phyloP scores from a whole-genome alignment of 1,140 invertebrate genomes.

The Drosophila bipectinata region DNA sequence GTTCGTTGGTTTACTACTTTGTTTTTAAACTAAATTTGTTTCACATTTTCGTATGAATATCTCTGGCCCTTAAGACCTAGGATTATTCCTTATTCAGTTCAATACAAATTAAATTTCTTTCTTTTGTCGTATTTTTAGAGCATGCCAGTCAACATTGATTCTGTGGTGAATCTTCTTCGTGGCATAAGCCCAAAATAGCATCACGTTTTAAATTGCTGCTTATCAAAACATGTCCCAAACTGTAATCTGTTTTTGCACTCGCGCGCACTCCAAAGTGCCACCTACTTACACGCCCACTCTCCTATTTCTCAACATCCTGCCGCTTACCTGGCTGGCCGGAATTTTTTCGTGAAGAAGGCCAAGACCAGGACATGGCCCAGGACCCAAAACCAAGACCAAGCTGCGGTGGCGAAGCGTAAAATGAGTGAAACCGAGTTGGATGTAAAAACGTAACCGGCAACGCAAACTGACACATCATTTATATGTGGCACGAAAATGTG shows the following conservation, averaged over 20 bases:
- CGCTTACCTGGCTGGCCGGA: slow-evolving; percentile 30
- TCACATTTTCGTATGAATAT: neutral
- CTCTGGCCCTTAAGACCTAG: neutral
- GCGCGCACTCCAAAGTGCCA: slow-evolving; percentile 45
- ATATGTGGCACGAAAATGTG: slow-evolving; percentile 28
- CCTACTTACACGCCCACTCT: neutral
- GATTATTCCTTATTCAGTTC: neutral
- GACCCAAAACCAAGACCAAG: slow-evolving; percentile 40
- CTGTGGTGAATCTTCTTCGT: slow-evolving; percentile 25
- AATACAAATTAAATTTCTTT: neutral
- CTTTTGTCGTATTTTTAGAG: slow-evolving; percentile 5
- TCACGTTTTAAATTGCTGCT: slow-evolving; percentile 83
- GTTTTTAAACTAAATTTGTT: slow-evolving; percentile 3
- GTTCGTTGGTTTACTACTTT: slow-evolving; percentile 34
- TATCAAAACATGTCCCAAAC: slow-evolving; percentile 81
- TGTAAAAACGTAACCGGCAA: slow-evolving; percentile 74
- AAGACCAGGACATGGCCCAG: slow-evolving; percentile 2
- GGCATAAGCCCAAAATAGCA: slow-evolving; percentile 76
- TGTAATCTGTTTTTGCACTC: slow-evolving; percentile 79
- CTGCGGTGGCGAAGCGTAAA: slow-evolving; percentile 70
- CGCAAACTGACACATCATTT: slow-evolving; percentile 81
- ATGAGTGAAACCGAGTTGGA: slow-evolving; percentile 76
- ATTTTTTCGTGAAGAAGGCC: slow-evolving; percentile 13
- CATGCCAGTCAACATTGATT: slow-evolving; percentile 27
- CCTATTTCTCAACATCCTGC: slow-evolving; percentile 4